These are phyloP conservation scores for Narcine bancroftii DNA, from an alignment of 2,113 vertebrate species.

Conservation along the genomic window DNA sequence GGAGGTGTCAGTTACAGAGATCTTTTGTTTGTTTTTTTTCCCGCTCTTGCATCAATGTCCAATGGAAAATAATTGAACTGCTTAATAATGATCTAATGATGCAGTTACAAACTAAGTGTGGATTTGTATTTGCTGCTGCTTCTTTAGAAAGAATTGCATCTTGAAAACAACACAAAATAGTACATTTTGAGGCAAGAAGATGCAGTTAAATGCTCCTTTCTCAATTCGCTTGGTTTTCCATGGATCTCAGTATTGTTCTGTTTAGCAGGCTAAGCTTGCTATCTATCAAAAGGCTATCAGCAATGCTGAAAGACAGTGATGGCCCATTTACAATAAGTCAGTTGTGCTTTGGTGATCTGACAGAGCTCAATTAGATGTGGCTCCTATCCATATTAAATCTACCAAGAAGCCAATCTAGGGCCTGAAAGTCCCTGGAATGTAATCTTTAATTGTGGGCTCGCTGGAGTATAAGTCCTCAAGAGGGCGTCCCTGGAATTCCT, in stretches of 20 bases:
- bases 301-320: not conserved
- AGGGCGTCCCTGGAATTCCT: too few species aligned
- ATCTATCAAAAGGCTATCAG: too few species aligned
- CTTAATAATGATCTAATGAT: constrained; percentile 47
- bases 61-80: constrained; percentile 52
- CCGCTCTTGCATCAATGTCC: constrained; percentile 42
- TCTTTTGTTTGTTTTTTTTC: constrained; percentile 58
- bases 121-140: not conserved
- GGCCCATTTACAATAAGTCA: not conserved
- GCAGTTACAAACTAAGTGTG: constrained; percentile 48
- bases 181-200: not conserved
- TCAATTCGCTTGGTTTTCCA: not conserved
- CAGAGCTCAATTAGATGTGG: not conserved
- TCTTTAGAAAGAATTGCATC: not conserved
- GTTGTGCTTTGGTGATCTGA: not conserved
- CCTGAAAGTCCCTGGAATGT: not conserved
- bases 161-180: not conserved
- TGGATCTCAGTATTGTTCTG: not conserved
- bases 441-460: not conserved
- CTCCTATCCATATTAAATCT: not conserved
- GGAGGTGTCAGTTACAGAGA: constrained; percentile 51
- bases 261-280: not conserved
- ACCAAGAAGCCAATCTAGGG: not conserved
- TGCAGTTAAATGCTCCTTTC: not conserved
- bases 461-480: not conserved